Evolutionary conservation across 1,140 invertebrate species (phyloP), one percentile per base, ranked within the genome.

Genomic region (Trachymyrmex cornetzi): DNA sequence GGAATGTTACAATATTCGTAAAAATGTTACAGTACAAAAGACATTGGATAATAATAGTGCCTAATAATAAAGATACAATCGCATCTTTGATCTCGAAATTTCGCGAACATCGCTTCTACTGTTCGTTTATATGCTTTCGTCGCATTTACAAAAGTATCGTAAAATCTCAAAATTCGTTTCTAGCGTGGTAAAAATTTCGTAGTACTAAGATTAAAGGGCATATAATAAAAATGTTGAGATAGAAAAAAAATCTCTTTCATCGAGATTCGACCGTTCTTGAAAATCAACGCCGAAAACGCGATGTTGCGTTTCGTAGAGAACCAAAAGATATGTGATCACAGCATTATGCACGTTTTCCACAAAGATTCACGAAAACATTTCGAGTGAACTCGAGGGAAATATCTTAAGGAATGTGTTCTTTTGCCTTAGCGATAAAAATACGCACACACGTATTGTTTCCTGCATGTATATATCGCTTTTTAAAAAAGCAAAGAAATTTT

Each of bases 381-480:
- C 38, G 61, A 61, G n/a, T 55, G 4, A 61, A 22, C 48, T 82
- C 59, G 19, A 48, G n/a, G 38, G 19, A 74, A 75, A 75, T 75
- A 75, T 34, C 5, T 84, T 24, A 74, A 77, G 79, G 87, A 90
- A 90, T 84, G 77, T 84, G 66, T 84, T 87, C 38, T 67, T 86
- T 71, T 53, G 30, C 57, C 66, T 87, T 74, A 74, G 7, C 24
- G 9, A 75, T 38, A 80, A 1, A 38, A 50, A 53, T 48, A 59
- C 66, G 50, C 66, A 57, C 22, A 30, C 55, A 67, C 80, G 16
- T 61, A 12, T 16, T 75, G 2, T 69, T 80, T 44, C 19, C 14
- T 61, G 38, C 38, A 63, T 19, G 24, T 75, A 30, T 63, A 55
- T 16, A 22, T 44, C 7, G n/a, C 14, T 44, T 55, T 9, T 1